Base-by-base conservation (phyloP, 2,888 invertebrate species). In the Drosophila testacea region DNA sequence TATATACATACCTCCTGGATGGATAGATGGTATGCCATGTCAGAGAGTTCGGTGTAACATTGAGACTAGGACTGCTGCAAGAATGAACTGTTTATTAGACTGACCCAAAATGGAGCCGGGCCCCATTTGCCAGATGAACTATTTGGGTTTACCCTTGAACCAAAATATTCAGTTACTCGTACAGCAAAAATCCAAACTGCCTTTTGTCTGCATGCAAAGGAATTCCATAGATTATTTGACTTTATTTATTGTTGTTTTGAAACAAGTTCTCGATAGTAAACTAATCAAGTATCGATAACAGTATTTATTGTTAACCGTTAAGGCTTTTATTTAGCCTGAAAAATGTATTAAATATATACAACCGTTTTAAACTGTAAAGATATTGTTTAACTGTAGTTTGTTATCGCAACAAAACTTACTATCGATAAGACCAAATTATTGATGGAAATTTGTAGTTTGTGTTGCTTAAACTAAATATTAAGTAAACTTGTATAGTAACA, bases 61-160 rank as follows among this genome's bases (percentile, higher is more conserved):
- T 28, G 48, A 44, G 44, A 54, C 56, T 64, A 39, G 7, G 6
- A 32, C 22, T 22, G 66, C 61, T 47, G 62, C 61, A 50, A 48
- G 57, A 44, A 62, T 55, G 66, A 65, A 51, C 86, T 81, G 89
- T 89, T 83, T 89, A 83, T 83, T 89, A 83, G 83, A 83, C 86
- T 88, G 90, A 90, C 89, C 90, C 89, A 77, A 90, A 88, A 90
- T 90, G 81, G 81, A 82, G 89, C 69, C 52, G 22, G 3, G 34
- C 56, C 48, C 27, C 38, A 41, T 54, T 52, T 52, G 71, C 71
- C 52, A 76, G 61, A 67, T 79, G 70, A 76, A 76, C 75, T 79
- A 78, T 47, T 69, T 73, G 56, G 59, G 75, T 34, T 74, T 79
- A 62, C 76, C 79, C 76, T 74, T 79, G 74, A 74, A 74, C 73